Evolutionary conservation across 2,888 invertebrate genomes (phyloP).

Genomic region (Rotaria socialis): DNA sequence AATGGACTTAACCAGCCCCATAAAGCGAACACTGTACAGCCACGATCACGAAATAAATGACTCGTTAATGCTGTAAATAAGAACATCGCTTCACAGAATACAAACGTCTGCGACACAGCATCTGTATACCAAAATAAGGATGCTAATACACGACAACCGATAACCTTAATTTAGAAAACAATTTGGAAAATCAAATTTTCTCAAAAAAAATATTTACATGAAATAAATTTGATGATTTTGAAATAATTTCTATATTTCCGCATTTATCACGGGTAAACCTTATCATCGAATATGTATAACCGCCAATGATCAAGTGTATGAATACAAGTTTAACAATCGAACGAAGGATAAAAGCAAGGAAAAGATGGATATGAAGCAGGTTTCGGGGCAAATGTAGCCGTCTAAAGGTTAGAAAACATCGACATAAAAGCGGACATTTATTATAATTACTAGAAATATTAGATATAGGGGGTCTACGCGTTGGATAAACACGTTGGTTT

Average conservation of each 20-base stretch:
- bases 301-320: not conserved
- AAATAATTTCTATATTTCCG: not conserved
- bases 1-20: constrained; percentile 19
- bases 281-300: not conserved
- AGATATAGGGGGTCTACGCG: not conserved
- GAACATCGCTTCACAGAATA: not conserved
- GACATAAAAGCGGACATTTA: not conserved
- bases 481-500: not conserved
- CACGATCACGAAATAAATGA: constrained; percentile 26
- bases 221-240: not conserved
- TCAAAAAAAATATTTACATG: not conserved
- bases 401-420: not conserved
- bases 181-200: not conserved
- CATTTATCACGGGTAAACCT: not conserved
- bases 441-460: not conserved
- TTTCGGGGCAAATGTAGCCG: not conserved
- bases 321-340: not conserved
- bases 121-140: constrained; percentile 14
- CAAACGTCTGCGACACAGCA: not conserved
- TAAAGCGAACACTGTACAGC: not conserved
- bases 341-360: not conserved
- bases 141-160: not conserved
- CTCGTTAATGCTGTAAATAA: not conserved
- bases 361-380: constrained; percentile 14
- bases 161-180: not conserved